These are phyloP conservation scores for Micronisus gabar DNA, from an alignment of 2,113 vertebrate species.

Conservation along the genomic window DNA sequence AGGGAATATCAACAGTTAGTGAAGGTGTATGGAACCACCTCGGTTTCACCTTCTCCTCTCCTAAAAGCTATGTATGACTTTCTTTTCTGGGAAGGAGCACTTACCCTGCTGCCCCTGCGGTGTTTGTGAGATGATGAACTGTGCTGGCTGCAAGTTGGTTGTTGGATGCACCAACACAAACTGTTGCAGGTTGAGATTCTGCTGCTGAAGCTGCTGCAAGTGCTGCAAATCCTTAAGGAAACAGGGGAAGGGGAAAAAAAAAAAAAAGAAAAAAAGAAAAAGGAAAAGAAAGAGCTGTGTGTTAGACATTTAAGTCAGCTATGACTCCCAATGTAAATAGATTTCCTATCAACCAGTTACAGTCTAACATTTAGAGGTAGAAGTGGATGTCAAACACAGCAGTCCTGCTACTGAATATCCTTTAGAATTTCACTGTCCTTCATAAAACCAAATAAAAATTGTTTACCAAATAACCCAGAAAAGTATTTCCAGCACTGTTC, in stretches of 20 bases:
- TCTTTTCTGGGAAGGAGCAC: conserved; percentile 10
- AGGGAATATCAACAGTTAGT: background rate
- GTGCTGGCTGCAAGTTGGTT: conserved; percentile 89
- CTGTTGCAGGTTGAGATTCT: conserved; percentile 96
- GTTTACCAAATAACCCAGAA: background rate
- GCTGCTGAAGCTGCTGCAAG: conserved; percentile 90
- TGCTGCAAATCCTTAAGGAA: conserved; percentile 81
- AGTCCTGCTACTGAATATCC: background rate
- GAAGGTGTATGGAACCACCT: background rate
- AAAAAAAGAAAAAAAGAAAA: background rate
- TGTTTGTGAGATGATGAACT: conserved; percentile 99
- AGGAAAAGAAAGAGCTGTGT: background rate
- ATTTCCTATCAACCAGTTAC: background rate
- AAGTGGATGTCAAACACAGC: background rate
- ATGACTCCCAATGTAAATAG: background rate
- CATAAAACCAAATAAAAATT: background rate
- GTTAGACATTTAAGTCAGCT: conserved; percentile 41
- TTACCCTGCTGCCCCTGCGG: conserved; percentile 94
- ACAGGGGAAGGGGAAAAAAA: background rate
- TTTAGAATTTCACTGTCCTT: background rate
- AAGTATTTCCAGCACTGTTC: background rate
- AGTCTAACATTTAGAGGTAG: background rate
- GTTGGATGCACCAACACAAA: conserved; percentile 97
- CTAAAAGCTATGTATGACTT: background rate
- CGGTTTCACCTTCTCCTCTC: background rate